Percentiles rank a stretch among this genome's conserved stretches.
phyloP scores from a whole-genome alignment of 2,797 vertebrate genomes.

The Esox masquinongy region DNA sequence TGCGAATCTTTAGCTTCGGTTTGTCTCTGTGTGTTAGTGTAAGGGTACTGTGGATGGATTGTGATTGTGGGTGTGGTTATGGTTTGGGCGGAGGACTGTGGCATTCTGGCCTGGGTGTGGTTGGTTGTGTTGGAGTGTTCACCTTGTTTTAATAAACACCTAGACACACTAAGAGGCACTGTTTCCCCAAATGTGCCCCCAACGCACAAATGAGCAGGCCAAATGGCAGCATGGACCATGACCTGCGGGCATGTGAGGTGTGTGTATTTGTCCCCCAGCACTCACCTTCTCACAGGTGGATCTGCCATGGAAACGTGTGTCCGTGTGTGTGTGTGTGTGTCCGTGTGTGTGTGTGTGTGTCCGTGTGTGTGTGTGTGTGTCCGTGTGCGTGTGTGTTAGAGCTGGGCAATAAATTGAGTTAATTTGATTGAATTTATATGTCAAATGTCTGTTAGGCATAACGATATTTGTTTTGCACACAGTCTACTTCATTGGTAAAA shows the following conservation, averaged over 20 bases:
- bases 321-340: neutral
- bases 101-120: conserved; percentile 60
- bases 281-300: conserved; percentile 74
- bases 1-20: neutral
- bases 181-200: conserved; percentile 55
- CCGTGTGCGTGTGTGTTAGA: neutral
- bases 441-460: too few relatives aligned
- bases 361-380: neutral
- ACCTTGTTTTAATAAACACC: conserved; percentile 81
- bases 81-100: conserved; percentile 51
- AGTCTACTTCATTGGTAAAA: too few relatives aligned
- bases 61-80: conserved; percentile 37
- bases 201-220: conserved; percentile 67
- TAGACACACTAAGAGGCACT: conserved; percentile 62
- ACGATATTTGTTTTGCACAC: too few relatives aligned
- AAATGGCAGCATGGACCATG: conserved; percentile 60
- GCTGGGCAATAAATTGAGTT: too few relatives aligned
- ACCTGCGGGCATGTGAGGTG: conserved; percentile 7
- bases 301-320: conserved; percentile 32
- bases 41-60: too few relatives aligned
- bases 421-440: too few relatives aligned
- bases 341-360: too few relatives aligned
- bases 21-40: conserved; percentile 15
- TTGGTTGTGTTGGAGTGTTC: conserved; percentile 69
- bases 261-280: neutral